These are phyloP conservation scores for Phylloscopus trochiloides DNA, from an alignment of 2,113 vertebrate genomes.

Conservation along the genomic window DNA sequence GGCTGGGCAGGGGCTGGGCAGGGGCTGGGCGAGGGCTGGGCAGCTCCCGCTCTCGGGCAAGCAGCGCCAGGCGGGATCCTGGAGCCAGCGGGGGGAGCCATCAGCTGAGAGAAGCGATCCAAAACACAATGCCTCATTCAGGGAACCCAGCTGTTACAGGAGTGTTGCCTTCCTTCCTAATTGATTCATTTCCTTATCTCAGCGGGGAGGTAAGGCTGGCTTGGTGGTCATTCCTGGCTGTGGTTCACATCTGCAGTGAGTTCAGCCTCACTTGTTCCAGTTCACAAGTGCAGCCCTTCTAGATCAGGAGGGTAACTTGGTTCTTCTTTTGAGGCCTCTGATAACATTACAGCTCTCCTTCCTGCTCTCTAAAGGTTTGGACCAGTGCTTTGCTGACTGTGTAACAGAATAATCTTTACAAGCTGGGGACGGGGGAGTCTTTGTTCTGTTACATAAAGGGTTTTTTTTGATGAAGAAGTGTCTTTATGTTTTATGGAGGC, in stretches of 20 bases:
- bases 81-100: too few relatives aligned
- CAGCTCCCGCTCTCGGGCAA: background rate
- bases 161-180: background rate
- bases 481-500: background rate
- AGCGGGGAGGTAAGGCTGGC: fast-evolving
- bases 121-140: background rate
- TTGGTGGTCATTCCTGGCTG: background rate
- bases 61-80: background rate
- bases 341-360: background rate
- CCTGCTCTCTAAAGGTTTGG: background rate
- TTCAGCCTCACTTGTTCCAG: background rate
- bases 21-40: background rate
- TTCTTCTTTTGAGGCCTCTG: background rate
- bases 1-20: background rate
- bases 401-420: background rate
- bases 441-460: background rate
- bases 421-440: background rate
- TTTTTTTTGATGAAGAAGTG: fast-evolving
- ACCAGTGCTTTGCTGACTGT: background rate
- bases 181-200: background rate
- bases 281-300: background rate
- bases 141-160: background rate
- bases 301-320: background rate
- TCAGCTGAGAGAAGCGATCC: background rate
- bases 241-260: background rate